Evolutionary conservation across 2,113 vertebrate species (phyloP).

Genomic region (Conger conger): DNA sequence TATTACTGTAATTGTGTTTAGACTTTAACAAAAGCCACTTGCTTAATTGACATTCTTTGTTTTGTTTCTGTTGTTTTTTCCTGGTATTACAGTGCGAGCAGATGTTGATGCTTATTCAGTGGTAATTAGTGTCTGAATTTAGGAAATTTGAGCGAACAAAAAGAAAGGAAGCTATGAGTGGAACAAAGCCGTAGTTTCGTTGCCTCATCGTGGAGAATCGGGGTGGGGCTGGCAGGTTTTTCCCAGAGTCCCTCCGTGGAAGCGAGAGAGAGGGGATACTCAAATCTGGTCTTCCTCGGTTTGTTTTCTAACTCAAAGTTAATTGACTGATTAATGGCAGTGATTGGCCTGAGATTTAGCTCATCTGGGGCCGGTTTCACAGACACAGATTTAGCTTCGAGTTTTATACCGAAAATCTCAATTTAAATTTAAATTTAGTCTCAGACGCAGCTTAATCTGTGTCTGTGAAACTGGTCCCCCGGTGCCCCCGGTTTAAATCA

Average conservation of each 20-base stretch:
- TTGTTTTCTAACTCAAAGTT: too few relatives aligned
- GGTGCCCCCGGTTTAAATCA: too few relatives aligned
- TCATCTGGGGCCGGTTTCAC: too few relatives aligned
- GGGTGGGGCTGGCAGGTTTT: background rate
- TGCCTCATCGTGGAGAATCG: background rate
- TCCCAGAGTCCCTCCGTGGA: background rate
- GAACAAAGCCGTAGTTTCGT: background rate
- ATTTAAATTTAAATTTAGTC: too few relatives aligned
- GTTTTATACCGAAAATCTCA: too few relatives aligned
- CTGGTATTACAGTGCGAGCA: background rate
- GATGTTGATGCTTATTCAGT: slow-evolving; percentile 19
- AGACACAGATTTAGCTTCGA: too few relatives aligned
- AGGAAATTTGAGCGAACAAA: background rate
- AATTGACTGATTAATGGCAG: too few relatives aligned
- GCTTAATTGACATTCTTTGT: background rate
- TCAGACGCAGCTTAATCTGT: too few relatives aligned
- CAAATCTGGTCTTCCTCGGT: too few relatives aligned
- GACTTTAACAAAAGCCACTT: background rate
- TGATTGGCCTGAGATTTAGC: too few relatives aligned
- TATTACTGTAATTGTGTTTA: background rate
- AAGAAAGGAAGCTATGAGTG: background rate
- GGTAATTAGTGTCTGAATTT: slow-evolving; percentile 21
- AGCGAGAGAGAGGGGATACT: too few relatives aligned
- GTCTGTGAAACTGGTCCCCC: too few relatives aligned
- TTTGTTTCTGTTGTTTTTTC: background rate